These are phyloP conservation scores for Nyctalus aviator DNA, from an alignment of 2,797 vertebrate genomes.

Conservation along the genomic window DNA sequence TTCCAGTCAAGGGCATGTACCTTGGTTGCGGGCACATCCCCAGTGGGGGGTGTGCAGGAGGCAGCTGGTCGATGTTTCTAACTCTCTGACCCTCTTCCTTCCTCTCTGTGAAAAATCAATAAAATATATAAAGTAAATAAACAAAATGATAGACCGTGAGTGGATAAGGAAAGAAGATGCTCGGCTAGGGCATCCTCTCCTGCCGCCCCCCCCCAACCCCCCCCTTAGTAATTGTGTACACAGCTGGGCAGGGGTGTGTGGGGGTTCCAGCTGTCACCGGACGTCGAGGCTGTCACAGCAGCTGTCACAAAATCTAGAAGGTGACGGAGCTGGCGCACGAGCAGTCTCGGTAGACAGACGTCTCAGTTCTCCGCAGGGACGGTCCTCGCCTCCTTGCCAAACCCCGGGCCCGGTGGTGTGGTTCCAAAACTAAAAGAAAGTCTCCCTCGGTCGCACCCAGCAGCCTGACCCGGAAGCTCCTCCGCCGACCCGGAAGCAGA, in stretches of 20 bases:
- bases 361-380: neutral
- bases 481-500: slow-evolving; percentile 68
- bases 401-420: accelerated
- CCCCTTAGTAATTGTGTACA: neutral
- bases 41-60: no score
- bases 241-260: no score
- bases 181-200: no score
- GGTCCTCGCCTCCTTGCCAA: accelerated
- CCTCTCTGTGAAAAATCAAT: no score
- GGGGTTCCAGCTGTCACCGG: neutral
- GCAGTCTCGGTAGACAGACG: no score
- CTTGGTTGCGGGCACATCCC: no score
- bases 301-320: neutral
- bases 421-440: accelerated
- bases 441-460: accelerated
- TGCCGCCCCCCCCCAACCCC: no score
- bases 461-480: slow-evolving; percentile 67
- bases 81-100: no score
- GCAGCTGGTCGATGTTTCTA: no score
- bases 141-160: neutral
- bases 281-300: accelerated
- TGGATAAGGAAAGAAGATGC: neutral
- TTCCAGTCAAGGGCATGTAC: no score
- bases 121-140: no score
- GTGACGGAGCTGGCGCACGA: neutral